phyloP scores from a whole-genome alignment of 1,140 invertebrate genomes.

The Habropoda laboriosa region DNA sequence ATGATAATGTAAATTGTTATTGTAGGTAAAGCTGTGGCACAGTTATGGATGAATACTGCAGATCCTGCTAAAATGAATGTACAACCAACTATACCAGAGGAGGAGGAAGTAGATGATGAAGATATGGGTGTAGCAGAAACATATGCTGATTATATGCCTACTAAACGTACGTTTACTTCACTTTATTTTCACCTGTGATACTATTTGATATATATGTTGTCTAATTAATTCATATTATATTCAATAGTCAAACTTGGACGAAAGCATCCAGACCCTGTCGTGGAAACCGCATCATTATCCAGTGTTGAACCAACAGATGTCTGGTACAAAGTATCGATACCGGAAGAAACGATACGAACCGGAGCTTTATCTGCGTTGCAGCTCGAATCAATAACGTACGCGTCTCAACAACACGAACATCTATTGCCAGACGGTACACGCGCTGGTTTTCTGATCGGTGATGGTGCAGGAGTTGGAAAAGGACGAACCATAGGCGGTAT shows the following conservation, averaged over 20 bases:
- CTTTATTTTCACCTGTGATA: not conserved
- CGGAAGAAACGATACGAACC: conserved; percentile 91
- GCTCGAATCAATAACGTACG: conserved; percentile 97
- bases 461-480: conserved; percentile 99
- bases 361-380: conserved; percentile 97
- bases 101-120: conserved; percentile 96
- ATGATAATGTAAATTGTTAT: conserved; percentile 12
- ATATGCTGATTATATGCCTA: conserved; percentile 98
- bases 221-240: conserved; percentile 16
- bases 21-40: conserved; percentile 80
- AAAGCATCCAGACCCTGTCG: conserved; percentile 99
- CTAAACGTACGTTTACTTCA: conserved; percentile 88
- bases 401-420: conserved; percentile 97
- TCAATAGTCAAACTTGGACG: conserved; percentile 93
- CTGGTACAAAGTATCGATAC: conserved; percentile 93
- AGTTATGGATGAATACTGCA: conserved; percentile 83
- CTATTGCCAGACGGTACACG: conserved; percentile 94
- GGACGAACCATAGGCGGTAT: conserved; percentile 99
- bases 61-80: conserved; percentile 79
- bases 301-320: conserved; percentile 98
- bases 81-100: conserved; percentile 82
- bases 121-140: conserved; percentile 99
- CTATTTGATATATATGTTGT: not conserved
- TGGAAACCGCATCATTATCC: conserved; percentile 98
- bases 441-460: conserved; percentile 98